Evolutionary conservation across 2,888 invertebrate genomes (phyloP).

Genomic region (Blastobasis adustella): DNA sequence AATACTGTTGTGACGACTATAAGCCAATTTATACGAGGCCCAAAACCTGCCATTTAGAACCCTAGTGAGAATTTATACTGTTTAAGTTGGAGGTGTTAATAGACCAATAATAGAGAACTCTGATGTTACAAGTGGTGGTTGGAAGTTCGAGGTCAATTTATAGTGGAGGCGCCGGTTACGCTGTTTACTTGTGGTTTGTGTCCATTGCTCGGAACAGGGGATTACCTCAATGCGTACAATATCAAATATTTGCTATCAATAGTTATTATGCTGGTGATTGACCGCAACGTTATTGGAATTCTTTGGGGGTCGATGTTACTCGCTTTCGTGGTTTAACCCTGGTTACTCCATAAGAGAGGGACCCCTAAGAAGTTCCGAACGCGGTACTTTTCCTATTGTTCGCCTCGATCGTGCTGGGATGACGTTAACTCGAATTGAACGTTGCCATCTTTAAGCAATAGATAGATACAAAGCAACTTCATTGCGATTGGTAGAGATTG

Average conservation of each 20-base stretch:
- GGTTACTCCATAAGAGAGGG: too few relatives aligned
- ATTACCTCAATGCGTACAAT: neutral
- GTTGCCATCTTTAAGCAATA: too few relatives aligned
- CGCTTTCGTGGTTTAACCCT: too few relatives aligned
- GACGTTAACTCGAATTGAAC: too few relatives aligned
- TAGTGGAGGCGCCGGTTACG: neutral
- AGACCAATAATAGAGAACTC: neutral
- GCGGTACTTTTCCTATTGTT: too few relatives aligned
- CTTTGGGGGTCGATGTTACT: too few relatives aligned
- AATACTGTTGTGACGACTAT: neutral
- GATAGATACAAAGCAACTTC: too few relatives aligned
- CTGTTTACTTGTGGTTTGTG: neutral
- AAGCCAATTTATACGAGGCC: neutral
- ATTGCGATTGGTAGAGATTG: too few relatives aligned
- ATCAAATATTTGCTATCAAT: neutral
- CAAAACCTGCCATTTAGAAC: slow-evolving; percentile 3
- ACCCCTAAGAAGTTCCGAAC: too few relatives aligned
- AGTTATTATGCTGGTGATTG: too few relatives aligned
- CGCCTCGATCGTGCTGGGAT: too few relatives aligned
- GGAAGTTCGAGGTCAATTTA: neutral
- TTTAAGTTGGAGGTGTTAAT: neutral
- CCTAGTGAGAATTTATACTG: slow-evolving; percentile 7
- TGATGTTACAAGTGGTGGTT: neutral
- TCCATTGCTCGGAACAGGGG: neutral
- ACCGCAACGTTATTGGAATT: too few relatives aligned